Base-by-base conservation (phyloP, 2,888 invertebrate species). In the Meta bourneti region DNA sequence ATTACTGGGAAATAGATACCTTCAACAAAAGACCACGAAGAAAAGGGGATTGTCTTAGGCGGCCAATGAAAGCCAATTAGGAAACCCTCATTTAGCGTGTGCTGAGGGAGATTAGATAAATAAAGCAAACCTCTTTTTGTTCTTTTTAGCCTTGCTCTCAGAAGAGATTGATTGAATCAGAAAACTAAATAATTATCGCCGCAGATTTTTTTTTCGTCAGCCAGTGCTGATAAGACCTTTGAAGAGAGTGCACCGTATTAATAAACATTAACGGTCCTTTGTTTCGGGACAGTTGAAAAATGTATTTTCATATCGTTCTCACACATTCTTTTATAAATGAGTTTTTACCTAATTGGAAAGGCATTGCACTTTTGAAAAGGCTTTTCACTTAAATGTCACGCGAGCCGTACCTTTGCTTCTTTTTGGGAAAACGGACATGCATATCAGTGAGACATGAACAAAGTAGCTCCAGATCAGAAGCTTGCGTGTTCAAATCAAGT, bases 31-130 rank as follows among this genome's bases (percentile, higher is more conserved):
- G 19, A 20, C 19, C 9, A 13, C 52, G 7, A 2, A 34, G 52
- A 20, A 51, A 54, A 9, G 20, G 16, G 71, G 71, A 87, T 87
- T 87, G 87, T 87, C 79, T 86, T 79, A 79, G 34, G 48, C 34
- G 52, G 54, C 79, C 70, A 85, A 85, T 85, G 78, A 77, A 77
- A 78, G 78, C 78, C 85, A 87, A 87, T 87, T 87, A 87, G 79
- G n/a, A 20, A 54, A 75, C 52, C 79, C 80, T 51, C 80, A 72
- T 54, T 54, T 54, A 51, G 48, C 16, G 34, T 48, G 54, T n/a
- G 8, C 5, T 20, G 20, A 61, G 78, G 69, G 78, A 52, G 82
- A 71, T 51, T 77, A 69, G 51, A 70, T 51, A 71, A 80, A 84
- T 84, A 48, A 79, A 79, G 20, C 54, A 72, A 80, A 80, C 71